These are phyloP conservation scores for Synergus japonicus DNA, from an alignment of 2,888 invertebrate species.

Conservation along the genomic window DNA sequence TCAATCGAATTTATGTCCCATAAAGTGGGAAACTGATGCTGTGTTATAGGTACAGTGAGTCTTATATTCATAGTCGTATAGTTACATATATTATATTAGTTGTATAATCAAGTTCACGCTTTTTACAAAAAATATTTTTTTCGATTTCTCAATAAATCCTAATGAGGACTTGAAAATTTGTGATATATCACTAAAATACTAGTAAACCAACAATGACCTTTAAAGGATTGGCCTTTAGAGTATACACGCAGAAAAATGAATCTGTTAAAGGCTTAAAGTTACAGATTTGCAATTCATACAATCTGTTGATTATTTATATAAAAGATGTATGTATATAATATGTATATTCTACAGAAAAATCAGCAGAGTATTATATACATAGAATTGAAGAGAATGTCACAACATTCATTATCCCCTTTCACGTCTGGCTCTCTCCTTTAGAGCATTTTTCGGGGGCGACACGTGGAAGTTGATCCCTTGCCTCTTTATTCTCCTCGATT, in stretches of 20 bases:
- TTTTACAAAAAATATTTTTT: too few species aligned
- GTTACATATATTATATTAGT: too few species aligned
- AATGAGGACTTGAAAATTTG: too few species aligned
- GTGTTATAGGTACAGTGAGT: not conserved
- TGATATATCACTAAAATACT: too few species aligned
- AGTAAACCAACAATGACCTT: too few species aligned
- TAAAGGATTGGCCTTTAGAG: too few species aligned
- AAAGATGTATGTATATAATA: not conserved
- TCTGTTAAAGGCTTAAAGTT: too few species aligned
- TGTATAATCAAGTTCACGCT: too few species aligned
- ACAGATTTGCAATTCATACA: too few species aligned
- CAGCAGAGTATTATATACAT: not conserved
- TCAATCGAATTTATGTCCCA: slow-evolving; percentile 11
- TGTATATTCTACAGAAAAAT: not conserved
- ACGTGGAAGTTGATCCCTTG: not conserved
- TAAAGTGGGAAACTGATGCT: not conserved
- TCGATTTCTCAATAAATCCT: too few species aligned
- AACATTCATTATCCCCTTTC: slow-evolving; percentile 3
- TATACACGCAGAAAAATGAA: too few species aligned
- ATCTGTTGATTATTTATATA: too few species aligned
- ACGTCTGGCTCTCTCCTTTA: not conserved
- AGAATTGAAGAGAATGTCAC: not conserved
- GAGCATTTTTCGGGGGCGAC: not conserved
- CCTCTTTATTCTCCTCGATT: not conserved
- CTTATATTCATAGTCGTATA: not conserved